Evolutionary conservation across 2,888 invertebrate species (phyloP).

Genomic region (Rhaphigaster nebulosa): DNA sequence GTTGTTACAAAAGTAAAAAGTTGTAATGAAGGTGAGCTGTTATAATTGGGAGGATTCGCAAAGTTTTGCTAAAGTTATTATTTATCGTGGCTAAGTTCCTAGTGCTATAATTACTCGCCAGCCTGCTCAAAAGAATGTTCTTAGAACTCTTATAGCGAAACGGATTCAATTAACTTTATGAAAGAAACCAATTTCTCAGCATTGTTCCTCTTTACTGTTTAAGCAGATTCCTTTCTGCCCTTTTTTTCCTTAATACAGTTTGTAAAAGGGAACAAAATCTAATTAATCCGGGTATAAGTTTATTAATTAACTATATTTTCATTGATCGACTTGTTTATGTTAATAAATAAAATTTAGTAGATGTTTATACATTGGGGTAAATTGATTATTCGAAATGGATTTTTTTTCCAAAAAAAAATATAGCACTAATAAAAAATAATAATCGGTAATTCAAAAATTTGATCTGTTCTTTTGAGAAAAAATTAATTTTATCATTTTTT

Average conservation of each 20-base stretch:
- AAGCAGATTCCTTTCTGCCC: neutral
- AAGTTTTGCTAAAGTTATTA: neutral
- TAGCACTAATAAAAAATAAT: no score
- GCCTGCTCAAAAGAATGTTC: neutral
- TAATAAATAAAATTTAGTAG: no score
- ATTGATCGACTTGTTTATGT: neutral
- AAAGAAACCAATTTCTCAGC: constrained; percentile 11
- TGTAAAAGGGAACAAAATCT: neutral
- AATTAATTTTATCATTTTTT: no score
- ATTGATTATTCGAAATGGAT: no score
- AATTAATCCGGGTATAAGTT: neutral
- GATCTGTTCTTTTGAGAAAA: no score
- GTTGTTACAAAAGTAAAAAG: neutral
- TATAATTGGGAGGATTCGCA: neutral
- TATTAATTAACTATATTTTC: neutral
- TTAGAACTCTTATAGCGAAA: constrained; percentile 5
- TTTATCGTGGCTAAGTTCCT: neutral
- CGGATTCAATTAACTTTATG: constrained; percentile 16
- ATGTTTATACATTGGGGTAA: no score
- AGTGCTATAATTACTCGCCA: neutral
- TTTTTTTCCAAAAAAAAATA: no score
- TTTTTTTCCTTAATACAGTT: neutral
- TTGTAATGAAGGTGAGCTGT: neutral
- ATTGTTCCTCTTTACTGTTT: neutral
- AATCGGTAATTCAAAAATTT: no score